These are phyloP conservation scores for Jacana jacana DNA, from an alignment of 2,113 vertebrate genomes.

Conservation along the genomic window DNA sequence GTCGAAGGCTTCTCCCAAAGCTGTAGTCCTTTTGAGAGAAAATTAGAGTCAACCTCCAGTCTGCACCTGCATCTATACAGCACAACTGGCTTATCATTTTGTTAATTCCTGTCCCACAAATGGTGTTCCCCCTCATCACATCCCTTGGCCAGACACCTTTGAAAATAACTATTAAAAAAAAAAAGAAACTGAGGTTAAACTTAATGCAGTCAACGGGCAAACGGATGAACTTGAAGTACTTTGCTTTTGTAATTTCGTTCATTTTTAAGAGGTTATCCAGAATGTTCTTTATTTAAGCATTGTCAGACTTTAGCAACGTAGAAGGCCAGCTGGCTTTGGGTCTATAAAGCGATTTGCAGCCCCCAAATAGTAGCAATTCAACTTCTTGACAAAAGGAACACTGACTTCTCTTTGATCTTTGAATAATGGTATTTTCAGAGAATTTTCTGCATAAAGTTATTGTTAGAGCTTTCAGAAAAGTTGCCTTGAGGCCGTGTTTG, in stretches of 20 bases:
- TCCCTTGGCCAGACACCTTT: neutral
- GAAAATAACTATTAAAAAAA: neutral
- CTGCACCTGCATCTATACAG: neutral
- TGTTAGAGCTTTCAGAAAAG: constrained; percentile 20
- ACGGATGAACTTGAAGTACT: neutral
- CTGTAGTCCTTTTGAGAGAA: neutral
- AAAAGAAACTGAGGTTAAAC: neutral
- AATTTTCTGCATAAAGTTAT: constrained; percentile 19
- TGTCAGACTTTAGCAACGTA: neutral
- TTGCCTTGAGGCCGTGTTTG: constrained; percentile 10
- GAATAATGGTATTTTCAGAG: constrained; percentile 23
- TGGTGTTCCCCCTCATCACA: neutral
- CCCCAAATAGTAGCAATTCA: neutral
- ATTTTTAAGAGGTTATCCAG: neutral
- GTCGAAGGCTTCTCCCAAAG: neutral
- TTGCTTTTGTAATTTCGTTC: neutral
- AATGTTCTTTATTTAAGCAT: neutral
- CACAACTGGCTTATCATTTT: neutral
- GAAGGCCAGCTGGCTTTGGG: neutral
- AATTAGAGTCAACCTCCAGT: neutral
- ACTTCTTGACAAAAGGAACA: neutral
- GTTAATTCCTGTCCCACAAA: neutral
- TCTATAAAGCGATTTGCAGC: neutral
- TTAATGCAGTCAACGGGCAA: neutral
- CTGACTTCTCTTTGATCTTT: constrained; percentile 18